Evolutionary conservation across 2,113 vertebrate species (phyloP).

Genomic region (Sinocyclocheilus rhinocerous): DNA sequence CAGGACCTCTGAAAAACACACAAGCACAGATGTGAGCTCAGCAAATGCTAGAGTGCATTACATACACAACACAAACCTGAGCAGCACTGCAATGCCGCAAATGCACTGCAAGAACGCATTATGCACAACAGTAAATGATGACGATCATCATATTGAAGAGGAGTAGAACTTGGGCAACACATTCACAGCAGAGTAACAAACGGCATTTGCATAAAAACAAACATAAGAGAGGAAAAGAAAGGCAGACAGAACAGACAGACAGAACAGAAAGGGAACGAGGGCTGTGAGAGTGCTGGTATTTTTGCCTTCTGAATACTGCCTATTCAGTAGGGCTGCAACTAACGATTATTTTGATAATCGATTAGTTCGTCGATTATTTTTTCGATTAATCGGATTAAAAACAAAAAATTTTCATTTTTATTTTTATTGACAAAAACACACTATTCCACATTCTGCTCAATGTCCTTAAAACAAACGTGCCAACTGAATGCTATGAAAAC

Average conservation of each 20-base stretch:
- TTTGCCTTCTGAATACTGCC: too few species aligned
- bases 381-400: too few species aligned
- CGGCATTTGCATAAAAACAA: background rate
- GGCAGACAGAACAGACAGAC: background rate
- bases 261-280: background rate
- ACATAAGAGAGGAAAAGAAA: slow-evolving; percentile 32
- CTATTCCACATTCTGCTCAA: too few species aligned
- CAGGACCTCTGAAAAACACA: slow-evolving; percentile 58
- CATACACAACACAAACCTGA: background rate
- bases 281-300: background rate
- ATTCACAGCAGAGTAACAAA: background rate
- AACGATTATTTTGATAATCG: too few species aligned
- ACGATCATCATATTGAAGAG: too few species aligned
- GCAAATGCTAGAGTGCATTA: background rate
- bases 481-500: too few species aligned
- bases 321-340: too few species aligned
- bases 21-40: background rate
- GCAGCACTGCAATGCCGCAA: background rate
- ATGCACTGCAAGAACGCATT: background rate
- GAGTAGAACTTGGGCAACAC: background rate
- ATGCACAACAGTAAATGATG: background rate
- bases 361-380: too few species aligned
- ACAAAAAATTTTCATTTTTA: too few species aligned
- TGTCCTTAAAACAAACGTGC: too few species aligned
- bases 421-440: too few species aligned